phyloP scores from a whole-genome alignment of 2,888 invertebrate genomes.

The Drosophila longiperda region DNA sequence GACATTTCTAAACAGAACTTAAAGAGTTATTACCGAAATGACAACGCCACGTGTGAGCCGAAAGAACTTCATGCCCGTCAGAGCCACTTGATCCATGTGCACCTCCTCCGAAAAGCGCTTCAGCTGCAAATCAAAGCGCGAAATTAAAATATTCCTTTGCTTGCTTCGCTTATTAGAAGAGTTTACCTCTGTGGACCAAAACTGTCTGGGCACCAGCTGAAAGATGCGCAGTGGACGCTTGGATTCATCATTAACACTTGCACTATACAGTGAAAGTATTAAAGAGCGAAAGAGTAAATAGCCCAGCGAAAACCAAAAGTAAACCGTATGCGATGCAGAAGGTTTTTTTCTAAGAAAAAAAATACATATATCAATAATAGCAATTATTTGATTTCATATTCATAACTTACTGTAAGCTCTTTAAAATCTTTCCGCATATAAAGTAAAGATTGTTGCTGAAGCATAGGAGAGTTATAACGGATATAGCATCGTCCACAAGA shows the following conservation, averaged over 20 bases:
- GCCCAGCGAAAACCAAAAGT: slow-evolving; percentile 87
- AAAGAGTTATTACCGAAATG: slow-evolving; percentile 68
- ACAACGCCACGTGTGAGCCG: slow-evolving; percentile 83
- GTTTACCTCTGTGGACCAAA: slow-evolving; percentile 85
- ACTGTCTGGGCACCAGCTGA: slow-evolving; percentile 84
- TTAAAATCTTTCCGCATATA: slow-evolving; percentile 87
- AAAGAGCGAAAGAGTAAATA: slow-evolving; percentile 86
- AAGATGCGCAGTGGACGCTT: slow-evolving; percentile 84
- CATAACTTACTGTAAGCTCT: slow-evolving; percentile 85
- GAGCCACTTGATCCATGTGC: slow-evolving; percentile 81
- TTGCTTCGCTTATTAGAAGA: background rate
- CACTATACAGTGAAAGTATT: slow-evolving; percentile 86
- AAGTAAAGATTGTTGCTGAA: slow-evolving; percentile 87
- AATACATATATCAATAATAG: background rate
- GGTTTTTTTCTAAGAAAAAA: slow-evolving; percentile 80
- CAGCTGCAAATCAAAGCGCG: slow-evolving; percentile 68
- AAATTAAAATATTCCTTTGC: background rate
- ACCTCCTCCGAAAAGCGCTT: slow-evolving; percentile 84
- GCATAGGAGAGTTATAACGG: slow-evolving; percentile 86
- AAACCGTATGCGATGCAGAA: slow-evolving; percentile 84
- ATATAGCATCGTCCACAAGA: slow-evolving; percentile 85
- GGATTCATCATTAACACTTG: slow-evolving; percentile 87
- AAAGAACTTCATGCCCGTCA: slow-evolving; percentile 84
- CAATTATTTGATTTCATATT: no score
- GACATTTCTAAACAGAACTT: background rate